phyloP scores from a whole-genome alignment of 2,113 vertebrate species.

The Laterallus jamaicensis region DNA sequence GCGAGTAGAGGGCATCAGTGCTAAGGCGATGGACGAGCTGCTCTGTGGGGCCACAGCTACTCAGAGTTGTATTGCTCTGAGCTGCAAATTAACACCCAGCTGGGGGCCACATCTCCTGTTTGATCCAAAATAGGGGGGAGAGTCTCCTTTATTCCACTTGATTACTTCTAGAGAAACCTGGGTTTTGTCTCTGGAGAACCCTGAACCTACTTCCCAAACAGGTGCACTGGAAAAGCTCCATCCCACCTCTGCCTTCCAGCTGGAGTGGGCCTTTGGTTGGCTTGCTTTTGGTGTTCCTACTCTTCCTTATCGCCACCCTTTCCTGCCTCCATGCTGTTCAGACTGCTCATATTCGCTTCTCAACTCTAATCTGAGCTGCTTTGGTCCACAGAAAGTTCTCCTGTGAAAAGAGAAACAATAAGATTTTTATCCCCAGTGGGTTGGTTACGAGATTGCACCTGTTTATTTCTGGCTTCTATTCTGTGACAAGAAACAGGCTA shows the following conservation, averaged over 20 bases:
- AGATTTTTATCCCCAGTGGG: not conserved
- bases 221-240: not conserved
- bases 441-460: not conserved
- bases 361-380: not conserved
- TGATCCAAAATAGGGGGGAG: fast-evolving
- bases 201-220: not conserved
- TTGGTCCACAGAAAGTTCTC: not conserved
- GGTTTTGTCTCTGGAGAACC: not conserved
- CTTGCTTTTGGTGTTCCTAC: not conserved
- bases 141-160: fast-evolving
- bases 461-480: not conserved
- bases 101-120: not conserved
- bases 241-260: not conserved
- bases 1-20: fast-evolving
- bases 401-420: fast-evolving
- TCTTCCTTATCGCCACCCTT: not conserved
- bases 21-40: fast-evolving
- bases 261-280: fast-evolving
- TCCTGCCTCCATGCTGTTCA: not conserved
- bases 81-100: not conserved
- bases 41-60: not conserved
- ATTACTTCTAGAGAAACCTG: not conserved
- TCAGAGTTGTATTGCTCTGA: fast-evolving
- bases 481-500: not conserved
- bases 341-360: not conserved